Base-by-base conservation (phyloP, 2,888 invertebrate species). In the Drosophila merina region DNA sequence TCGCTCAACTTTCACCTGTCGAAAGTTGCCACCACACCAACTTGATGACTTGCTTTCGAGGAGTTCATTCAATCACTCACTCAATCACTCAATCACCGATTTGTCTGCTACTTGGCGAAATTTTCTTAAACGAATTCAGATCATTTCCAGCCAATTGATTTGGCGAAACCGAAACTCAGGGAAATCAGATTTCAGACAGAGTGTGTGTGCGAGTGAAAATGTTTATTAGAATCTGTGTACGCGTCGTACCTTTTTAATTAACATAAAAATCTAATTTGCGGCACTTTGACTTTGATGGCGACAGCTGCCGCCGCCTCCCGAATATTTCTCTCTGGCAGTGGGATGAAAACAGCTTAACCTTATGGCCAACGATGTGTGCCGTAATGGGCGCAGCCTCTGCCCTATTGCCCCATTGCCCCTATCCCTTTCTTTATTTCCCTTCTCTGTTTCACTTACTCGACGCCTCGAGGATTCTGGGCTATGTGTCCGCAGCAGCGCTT, bases 201-300 rank as follows among this genome's bases (percentile, higher is more conserved):
- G 10, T n/a, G 33, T 44, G 10, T n/a, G 33, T 44, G 38, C 58
- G 54, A 49, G 60, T 9, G 48, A n/a, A 59, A 62, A 60, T 62
- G 60, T 28, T 40, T 60, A 48, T 14, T 62, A 60, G 31, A 73
- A 72, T 14, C 14, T 67, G 74, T 74, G 72, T 66, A 83, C 80
- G 80, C 85, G 78, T 80, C 85, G 78, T 80, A 74, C 85, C 79
- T 82, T 83, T 83, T 84, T 84, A 84, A 84, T 84, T 84, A 84
- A 88, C 88, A 84, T 84, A 88, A 82, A 86, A 84, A 84, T 84
- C 83, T 86, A 82, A 84, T 84, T 84, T 87, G 79, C 75, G 74
- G 69, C 83, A 82, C 79, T 81, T 83, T 85, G 71, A 75, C 63
- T 72, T 67, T 59, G 49, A 38, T 60, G 64, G 64, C 60, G 31